Base-by-base conservation (phyloP, 1,140 invertebrate genomes). In the Drosophila sechellia region DNA sequence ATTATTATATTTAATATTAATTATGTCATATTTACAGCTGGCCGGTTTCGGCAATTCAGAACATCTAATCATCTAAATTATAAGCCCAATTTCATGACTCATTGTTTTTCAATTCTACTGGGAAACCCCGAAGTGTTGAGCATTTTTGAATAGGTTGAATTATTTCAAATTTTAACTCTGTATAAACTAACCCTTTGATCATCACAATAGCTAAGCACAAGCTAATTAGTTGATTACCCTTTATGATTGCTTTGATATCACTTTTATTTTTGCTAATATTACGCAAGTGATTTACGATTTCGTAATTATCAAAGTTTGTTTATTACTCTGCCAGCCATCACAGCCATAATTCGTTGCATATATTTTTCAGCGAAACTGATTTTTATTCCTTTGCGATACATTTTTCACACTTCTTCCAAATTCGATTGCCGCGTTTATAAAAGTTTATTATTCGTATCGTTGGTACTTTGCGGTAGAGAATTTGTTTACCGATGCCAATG, bases 401-500 rank as follows among this genome's bases (percentile, higher is more conserved):
- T 49, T 70, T 57, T 57, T 70, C 64, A 70, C 66, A 70, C 66
- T 11, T 75, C 45, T 74, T 43, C 35, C 50, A n/a, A 63, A 43
- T 73, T 43, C 13, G 49, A 3, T 60, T 10, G 39, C 13, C 70
- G 48, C 57, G 35, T 55, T 63, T 49, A 61, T 54, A 35, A 54
- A 48, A 37, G 39, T 73, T 63, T 73, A 73, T 73, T 37, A 35
- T 37, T 73, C 22, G 42, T 22, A 27, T 74, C 34, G 53, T 63
- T 12, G 27, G 54, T 45, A 13, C 25, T 52, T 12, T 27, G 13
- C 22, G 37, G 31, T 34, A 37, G 55, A 31, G 13, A 74, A 52
- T 75, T 65, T 75, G 71, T 75, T 75, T 75, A 75, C 61, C 27
- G 40, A 15, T 65, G 50, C 34, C 22, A 50, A 40, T 57, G 35